Conservation (phyloP, 1,140 invertebrate species). For the Ptiloglossa arizonensis region DNA sequence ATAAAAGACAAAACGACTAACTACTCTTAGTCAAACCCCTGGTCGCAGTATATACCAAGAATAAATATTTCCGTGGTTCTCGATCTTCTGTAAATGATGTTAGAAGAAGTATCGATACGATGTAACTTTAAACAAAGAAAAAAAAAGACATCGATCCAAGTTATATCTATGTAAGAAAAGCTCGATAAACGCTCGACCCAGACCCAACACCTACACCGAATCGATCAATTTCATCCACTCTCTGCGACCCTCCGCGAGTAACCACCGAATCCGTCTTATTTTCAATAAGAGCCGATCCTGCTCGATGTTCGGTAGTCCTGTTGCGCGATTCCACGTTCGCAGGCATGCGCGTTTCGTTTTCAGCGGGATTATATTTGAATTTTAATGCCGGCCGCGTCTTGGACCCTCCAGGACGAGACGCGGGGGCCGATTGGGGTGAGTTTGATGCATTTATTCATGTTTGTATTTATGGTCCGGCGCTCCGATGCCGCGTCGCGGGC, state of each 20-base stretch:
- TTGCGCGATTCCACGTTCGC: neutral
- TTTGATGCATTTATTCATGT: slow-evolving; percentile 77
- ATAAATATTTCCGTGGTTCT: no score
- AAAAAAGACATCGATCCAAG: no score
- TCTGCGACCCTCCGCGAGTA: neutral
- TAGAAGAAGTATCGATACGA: no score
- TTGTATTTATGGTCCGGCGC: slow-evolving; percentile 69
- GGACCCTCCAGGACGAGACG: slow-evolving; percentile 21
- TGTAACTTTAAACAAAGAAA: no score
- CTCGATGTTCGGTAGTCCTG: neutral
- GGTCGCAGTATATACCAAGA: no score
- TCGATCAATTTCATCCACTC: neutral
- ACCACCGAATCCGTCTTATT: neutral
- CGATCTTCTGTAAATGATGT: no score
- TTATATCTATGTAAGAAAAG: no score
- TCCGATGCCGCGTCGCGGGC: slow-evolving; percentile 2
- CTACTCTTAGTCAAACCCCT: no score
- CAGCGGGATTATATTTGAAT: slow-evolving; percentile 74
- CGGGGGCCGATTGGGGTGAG: slow-evolving; percentile 57
- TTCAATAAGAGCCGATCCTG: neutral
- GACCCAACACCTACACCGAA: neutral
- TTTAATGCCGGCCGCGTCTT: slow-evolving; percentile 64
- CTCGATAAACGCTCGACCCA: neutral
- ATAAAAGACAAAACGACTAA: no score
- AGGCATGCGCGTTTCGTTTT: slow-evolving; percentile 53